These are phyloP conservation scores for Salvator merianae DNA, from an alignment of 2,113 vertebrate genomes.

Conservation along the genomic window DNA sequence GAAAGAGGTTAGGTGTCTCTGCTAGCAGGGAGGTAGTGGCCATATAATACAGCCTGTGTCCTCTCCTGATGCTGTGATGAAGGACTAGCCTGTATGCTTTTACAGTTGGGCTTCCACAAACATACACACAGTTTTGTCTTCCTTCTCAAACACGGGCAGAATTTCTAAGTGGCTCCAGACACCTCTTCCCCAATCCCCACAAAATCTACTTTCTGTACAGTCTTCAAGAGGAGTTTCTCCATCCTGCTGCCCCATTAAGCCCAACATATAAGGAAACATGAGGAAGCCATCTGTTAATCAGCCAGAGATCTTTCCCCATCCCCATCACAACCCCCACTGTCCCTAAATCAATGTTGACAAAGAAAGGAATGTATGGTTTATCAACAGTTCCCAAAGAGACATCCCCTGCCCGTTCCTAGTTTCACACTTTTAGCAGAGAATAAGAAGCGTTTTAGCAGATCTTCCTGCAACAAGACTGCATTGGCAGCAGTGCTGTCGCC, in stretches of 20 bases:
- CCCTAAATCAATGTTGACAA: background rate
- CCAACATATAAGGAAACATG: background rate
- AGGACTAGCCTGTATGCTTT: background rate
- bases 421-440: background rate
- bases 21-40: slow-evolving; percentile 42
- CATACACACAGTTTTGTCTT: background rate
- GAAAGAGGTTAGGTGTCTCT: background rate
- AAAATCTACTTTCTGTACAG: background rate
- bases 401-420: too few relatives aligned
- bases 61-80: background rate
- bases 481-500: background rate
- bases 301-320: background rate
- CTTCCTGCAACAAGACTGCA: too few relatives aligned
- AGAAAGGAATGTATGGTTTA: too few relatives aligned
- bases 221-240: background rate
- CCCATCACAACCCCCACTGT: background rate
- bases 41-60: slow-evolving; percentile 19
- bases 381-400: too few relatives aligned
- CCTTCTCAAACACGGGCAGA: background rate
- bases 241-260: background rate
- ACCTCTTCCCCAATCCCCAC: background rate
- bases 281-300: slow-evolving; percentile 19
- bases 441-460: too few relatives aligned
- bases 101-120: background rate
- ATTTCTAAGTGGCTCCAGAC: background rate